A percentile compares a stretch with the other conserved stretches of the same genome.
Conservation (phyloP, 2,888 invertebrate species). For the Chesias legatella region DNA sequence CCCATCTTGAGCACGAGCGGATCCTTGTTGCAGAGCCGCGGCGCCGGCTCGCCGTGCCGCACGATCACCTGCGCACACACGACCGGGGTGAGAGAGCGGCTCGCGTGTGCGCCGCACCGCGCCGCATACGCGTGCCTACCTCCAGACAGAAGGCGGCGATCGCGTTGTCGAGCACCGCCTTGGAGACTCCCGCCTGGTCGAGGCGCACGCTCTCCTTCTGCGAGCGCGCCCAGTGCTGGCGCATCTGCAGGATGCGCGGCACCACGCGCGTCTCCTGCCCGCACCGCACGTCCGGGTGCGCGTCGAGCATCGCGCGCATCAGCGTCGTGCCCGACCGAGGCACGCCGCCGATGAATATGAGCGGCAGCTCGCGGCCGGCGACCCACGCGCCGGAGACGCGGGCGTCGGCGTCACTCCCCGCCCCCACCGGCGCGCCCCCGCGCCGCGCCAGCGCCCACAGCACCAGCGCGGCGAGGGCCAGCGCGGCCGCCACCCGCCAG, state of each 20-base stretch:
- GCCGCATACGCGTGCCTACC: conserved; percentile 45
- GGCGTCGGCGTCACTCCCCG: conserved; percentile 40
- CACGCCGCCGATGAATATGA: conserved; percentile 98
- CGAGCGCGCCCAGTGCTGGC: conserved; percentile 97
- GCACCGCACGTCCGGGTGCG: conserved; percentile 97
- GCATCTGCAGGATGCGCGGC: conserved; percentile 96
- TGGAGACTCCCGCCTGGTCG: conserved; percentile 95
- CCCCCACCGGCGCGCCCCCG: conserved; percentile 39
- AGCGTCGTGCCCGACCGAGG: conserved; percentile 98
- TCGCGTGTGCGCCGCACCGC: background rate
- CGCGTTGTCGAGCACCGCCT: conserved; percentile 95
- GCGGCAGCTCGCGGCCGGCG: conserved; percentile 92
- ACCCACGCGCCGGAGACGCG: conserved; percentile 38
- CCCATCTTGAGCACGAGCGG: conserved; percentile 98
- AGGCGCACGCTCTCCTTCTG: conserved; percentile 94
- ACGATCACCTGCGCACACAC: conserved; percentile 83
- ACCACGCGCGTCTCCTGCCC: conserved; percentile 98
- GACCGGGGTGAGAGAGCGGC: background rate
- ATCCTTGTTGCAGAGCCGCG: conserved; percentile 98
- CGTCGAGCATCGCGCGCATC: conserved; percentile 98
- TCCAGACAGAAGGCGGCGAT: conserved; percentile 98
- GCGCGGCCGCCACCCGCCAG: conserved; percentile 20
- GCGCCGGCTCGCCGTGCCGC: conserved; percentile 96
- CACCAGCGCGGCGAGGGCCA: conserved; percentile 20
- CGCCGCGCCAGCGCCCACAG: conserved; percentile 24